Percentiles rank a stretch among this genome's conserved stretches.
These are phyloP conservation scores for Ametastegia equiseti DNA, from an alignment of 2,888 invertebrate genomes.

Conservation along the genomic window DNA sequence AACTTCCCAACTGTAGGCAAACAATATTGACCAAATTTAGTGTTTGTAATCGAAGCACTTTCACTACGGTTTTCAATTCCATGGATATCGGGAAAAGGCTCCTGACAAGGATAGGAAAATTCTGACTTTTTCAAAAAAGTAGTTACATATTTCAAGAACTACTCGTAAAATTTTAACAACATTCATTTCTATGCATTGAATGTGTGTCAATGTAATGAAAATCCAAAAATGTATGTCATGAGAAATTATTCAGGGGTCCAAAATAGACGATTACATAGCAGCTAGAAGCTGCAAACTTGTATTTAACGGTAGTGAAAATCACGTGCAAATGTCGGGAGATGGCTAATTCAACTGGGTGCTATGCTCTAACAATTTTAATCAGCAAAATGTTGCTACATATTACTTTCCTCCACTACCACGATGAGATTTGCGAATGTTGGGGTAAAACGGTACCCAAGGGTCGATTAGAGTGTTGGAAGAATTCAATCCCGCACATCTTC, in stretches of 20 bases:
- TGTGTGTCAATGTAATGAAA: background rate
- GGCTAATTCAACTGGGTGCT: conserved; percentile 10
- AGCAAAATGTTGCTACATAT: background rate
- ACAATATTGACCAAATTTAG: background rate
- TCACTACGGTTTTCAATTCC: no score
- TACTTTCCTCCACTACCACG: background rate
- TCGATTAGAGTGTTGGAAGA: background rate
- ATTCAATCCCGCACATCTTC: background rate
- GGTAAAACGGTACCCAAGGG: background rate
- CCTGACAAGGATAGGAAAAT: background rate
- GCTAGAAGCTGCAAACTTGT: background rate
- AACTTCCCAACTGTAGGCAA: background rate
- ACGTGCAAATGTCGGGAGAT: background rate
- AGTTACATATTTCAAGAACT: background rate
- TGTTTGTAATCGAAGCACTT: no score
- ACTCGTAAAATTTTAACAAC: background rate
- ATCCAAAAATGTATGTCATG: no score
- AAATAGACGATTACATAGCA: background rate
- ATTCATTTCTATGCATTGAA: background rate
- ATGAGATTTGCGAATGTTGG: conserved; percentile 23
- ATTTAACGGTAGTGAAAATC: background rate
- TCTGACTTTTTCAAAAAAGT: background rate
- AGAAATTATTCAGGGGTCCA: no score
- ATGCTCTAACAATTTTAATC: conserved; percentile 7
- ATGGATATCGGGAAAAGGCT: no score